Conservation (phyloP, 2,888 invertebrate genomes). For the Linnaemya tessellans region DNA sequence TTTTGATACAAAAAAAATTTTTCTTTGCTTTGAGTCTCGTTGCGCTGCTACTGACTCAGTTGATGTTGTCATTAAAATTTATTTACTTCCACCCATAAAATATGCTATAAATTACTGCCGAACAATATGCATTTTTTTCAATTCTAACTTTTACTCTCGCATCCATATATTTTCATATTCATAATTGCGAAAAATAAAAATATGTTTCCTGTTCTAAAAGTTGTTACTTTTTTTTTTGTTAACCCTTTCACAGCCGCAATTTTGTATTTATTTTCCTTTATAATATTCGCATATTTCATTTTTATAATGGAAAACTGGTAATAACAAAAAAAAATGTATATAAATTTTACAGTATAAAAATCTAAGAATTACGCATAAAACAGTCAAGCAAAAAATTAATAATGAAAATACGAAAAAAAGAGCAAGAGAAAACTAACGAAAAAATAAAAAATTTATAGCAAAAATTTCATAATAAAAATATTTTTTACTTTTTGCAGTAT, state of each 20-base stretch:
- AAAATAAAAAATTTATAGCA: slow-evolving; percentile 1
- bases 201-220: slow-evolving; percentile 34
- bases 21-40: background rate
- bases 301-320: slow-evolving; percentile 36
- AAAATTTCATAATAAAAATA: background rate
- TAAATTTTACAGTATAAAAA: slow-evolving; percentile 25
- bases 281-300: slow-evolving; percentile 61
- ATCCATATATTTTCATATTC: background rate
- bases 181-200: slow-evolving; percentile 13
- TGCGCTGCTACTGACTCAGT: background rate
- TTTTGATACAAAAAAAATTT: background rate
- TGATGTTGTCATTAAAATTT: slow-evolving; percentile 43
- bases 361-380: slow-evolving; percentile 44
- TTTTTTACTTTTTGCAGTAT: slow-evolving; percentile 49
- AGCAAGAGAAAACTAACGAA: background rate
- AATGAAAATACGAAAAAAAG: background rate
- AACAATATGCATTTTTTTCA: slow-evolving; percentile 14
- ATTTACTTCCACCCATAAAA: slow-evolving; percentile 52
- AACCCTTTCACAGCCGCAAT: slow-evolving; percentile 16
- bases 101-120: slow-evolving; percentile 43
- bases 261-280: slow-evolving; percentile 29
- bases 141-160: slow-evolving; percentile 13
- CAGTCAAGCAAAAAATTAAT: background rate
- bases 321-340: slow-evolving; percentile 15
- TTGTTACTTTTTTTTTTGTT: background rate